These are phyloP conservation scores for Eclectus roratus DNA, from an alignment of 2,113 vertebrate species.

Conservation along the genomic window DNA sequence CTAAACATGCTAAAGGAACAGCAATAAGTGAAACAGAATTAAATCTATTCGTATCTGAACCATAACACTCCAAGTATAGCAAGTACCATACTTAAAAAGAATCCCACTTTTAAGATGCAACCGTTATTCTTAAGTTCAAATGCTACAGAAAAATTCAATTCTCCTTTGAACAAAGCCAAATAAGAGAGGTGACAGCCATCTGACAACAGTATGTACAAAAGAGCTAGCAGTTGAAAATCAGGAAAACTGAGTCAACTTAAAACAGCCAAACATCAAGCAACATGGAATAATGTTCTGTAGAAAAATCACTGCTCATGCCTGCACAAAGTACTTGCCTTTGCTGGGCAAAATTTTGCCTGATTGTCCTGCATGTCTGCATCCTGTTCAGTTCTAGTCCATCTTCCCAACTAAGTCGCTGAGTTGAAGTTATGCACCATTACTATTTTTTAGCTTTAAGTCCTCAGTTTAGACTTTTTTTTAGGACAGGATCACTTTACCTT, in stretches of 20 bases:
- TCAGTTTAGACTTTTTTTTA: background rate
- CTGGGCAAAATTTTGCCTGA: background rate
- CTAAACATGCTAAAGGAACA: background rate
- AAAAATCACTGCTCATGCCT: background rate
- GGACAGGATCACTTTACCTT: background rate
- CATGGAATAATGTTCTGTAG: background rate
- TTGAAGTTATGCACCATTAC: background rate
- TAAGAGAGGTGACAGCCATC: background rate
- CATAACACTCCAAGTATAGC: background rate
- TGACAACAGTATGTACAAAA: background rate
- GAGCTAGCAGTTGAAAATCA: constrained; percentile 17
- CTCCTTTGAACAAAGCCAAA: background rate
- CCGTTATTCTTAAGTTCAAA: constrained; percentile 10
- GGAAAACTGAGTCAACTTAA: background rate
- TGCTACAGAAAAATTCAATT: background rate
- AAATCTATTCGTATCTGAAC: background rate
- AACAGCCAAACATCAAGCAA: background rate
- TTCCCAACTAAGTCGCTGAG: background rate
- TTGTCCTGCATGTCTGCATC: background rate
- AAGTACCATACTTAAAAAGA: background rate
- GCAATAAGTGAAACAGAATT: background rate
- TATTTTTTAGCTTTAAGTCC: background rate
- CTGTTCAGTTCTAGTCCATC: background rate
- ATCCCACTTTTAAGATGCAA: constrained; percentile 2
- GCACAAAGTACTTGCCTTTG: background rate